Base-by-base conservation (phyloP, 2,888 invertebrate genomes). In the Stenolophus ochropezus region DNA sequence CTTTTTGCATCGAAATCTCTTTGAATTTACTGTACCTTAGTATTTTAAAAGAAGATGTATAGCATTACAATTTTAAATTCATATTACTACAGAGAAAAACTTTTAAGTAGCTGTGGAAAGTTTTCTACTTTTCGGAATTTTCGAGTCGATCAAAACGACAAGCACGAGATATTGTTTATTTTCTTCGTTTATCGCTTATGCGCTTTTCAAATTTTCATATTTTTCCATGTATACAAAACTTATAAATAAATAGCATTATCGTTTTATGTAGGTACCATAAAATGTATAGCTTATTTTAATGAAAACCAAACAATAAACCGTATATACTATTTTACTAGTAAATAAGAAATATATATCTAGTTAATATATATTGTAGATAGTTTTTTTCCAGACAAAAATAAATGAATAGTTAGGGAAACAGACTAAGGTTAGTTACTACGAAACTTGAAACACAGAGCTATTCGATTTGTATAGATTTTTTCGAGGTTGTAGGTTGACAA, bases 41-140 rank as follows among this genome's bases (percentile, higher is more conserved):
- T 71, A 69, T 69, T 79, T 79, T 27, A 79, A 69, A 69, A 25
- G 69, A 25, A 69, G 79, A 79, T 23, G 27, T 79, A 79, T 65
- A 78, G 65, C 78, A 65, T 79, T 49, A 79, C 69, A 69, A 79
- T 79, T 79, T 79, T 71, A 79, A 79, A 79, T 79, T 79, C 79
- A 79, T 79, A 71, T 79, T 79, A 69, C 79, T 49, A 49, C 25
- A n/a, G 33, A 56, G 76, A 16, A 49, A 69, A 79, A 79, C 49
- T 71, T 79, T 79, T 71, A 79, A 79, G 53, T 79, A 51, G 79
- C 49, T 65, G 33, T 65, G 23, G 21, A 65, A 79, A 79, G 61
- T 78, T 78, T 61, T 61, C 78, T 58, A 51, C 65, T 53, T 79
- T 33, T 27, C 27, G 51, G 73, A 73, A 73, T 73, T 49, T 69